These are phyloP conservation scores for Phylloscopus trochiloides DNA, from an alignment of 2,113 vertebrate genomes.

Conservation along the genomic window DNA sequence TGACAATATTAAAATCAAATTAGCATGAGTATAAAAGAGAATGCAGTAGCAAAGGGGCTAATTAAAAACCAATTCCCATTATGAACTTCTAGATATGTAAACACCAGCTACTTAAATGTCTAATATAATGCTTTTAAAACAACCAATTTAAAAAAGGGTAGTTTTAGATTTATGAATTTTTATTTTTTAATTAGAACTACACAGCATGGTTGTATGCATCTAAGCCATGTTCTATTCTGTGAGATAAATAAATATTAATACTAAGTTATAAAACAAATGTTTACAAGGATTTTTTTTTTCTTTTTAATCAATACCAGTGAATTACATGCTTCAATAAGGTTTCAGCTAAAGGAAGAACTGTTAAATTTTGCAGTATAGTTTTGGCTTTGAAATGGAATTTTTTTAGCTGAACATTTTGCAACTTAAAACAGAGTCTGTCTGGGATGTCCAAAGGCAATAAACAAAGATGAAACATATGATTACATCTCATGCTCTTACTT, in stretches of 20 bases:
- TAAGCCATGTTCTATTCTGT: background rate
- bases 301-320: background rate
- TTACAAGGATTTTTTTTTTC: background rate
- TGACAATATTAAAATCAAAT: background rate
- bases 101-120: background rate
- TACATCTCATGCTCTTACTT: slow-evolving; percentile 16
- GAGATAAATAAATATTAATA: background rate
- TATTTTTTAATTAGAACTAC: background rate
- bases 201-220: background rate
- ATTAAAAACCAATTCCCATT: background rate
- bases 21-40: background rate
- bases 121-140: background rate
- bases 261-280: background rate
- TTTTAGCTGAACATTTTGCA: slow-evolving; percentile 33
- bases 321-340: background rate
- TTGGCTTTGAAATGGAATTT: slow-evolving; percentile 6
- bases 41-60: background rate
- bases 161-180: background rate
- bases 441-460: slow-evolving; percentile 45
- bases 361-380: background rate
- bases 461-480: slow-evolving; percentile 33
- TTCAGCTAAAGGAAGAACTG: background rate
- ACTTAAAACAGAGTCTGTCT: slow-evolving; percentile 25
- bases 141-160: background rate
- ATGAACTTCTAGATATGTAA: background rate